These are phyloP conservation scores for Uria aalge DNA, from an alignment of 2,113 vertebrate genomes.

Conservation along the genomic window DNA sequence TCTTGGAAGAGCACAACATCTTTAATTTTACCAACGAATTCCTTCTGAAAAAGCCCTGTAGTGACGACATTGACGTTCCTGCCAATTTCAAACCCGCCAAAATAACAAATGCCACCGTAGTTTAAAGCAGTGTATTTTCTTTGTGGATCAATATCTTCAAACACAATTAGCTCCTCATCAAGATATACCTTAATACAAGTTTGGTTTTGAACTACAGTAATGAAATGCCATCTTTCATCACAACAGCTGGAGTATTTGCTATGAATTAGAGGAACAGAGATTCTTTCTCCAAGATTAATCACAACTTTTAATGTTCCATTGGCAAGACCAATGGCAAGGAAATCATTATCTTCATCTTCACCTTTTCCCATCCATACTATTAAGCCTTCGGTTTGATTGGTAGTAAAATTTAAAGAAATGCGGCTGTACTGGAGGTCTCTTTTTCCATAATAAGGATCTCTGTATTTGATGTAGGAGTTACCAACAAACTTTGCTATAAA, in stretches of 20 bases:
- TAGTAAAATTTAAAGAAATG: constrained; percentile 80
- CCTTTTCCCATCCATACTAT: constrained; percentile 83
- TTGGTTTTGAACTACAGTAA: constrained; percentile 76
- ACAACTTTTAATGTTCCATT: constrained; percentile 78
- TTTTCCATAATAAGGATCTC: constrained; percentile 71
- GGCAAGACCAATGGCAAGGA: constrained; percentile 81
- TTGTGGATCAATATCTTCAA: constrained; percentile 79
- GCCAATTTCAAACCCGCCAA: constrained; percentile 84
- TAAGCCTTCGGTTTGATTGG: constrained; percentile 70
- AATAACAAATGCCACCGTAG: constrained; percentile 79
- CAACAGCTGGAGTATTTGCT: constrained; percentile 68
- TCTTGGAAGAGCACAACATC: constrained; percentile 82
- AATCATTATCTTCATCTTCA: constrained; percentile 82
- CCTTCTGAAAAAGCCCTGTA: constrained; percentile 76
- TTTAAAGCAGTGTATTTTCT: constrained; percentile 84
- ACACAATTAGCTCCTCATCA: constrained; percentile 72
- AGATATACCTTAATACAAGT: constrained; percentile 79
- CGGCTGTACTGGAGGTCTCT: constrained; percentile 77
- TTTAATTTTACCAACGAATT: constrained; percentile 82
- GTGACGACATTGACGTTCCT: constrained; percentile 73
- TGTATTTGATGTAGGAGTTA: constrained; percentile 83
- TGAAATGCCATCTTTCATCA: constrained; percentile 72
- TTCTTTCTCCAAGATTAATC: constrained; percentile 83
- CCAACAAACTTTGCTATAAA: constrained; percentile 75
- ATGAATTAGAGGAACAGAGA: constrained; percentile 67